Base-by-base conservation (phyloP, 1,140 invertebrate genomes). In the Asobara japonica region DNA sequence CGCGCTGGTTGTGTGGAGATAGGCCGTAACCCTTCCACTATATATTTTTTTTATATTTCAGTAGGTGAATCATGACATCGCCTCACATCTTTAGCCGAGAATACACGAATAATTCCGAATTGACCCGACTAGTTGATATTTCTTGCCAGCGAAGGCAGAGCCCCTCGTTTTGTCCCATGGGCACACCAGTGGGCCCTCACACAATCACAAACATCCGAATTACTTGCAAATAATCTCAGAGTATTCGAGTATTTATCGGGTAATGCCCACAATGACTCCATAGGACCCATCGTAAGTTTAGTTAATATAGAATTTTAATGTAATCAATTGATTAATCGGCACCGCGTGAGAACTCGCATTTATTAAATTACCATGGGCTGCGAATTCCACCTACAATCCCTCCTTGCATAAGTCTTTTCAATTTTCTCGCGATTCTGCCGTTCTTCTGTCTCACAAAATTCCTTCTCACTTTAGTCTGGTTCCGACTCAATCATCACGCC, bases 241-340 rank as follows among this genome's bases (percentile, higher is more conserved):
- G 74, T 80, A 82, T 83, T 80, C 80, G 80, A 82, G 79, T 82
- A 83, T 83, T 83, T 83, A 81, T 80, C 79, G 83, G 38, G 31
- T 69, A 51, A 80, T 79, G 80, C 76, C 73, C 83, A 87, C 80
- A 78, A 87, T 86, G 85, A 81, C 83, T 84, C 80, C 79, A 74
- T 79, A 77, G 82, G 82, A 85, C 80, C 84, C 82, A 80, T 81
- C 77, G 85, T 87, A 79, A 85, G 84, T 87, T 83, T 56, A 45
- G 7, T 0, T 27, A n/a, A 65, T 11, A 62, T 70, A 33, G 30
- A 16, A 18, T 69, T 62, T 29, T 29, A 38, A 25, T 48, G 25
- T 64, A 8, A 41, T 30, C 3, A 20, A 72, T 10, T n/a, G 41
- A 29, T 25, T 7, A 20, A 5, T 7, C 41, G 77, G 78, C 67